These are phyloP conservation scores for Ptiloglossa arizonensis DNA, from an alignment of 1,140 invertebrate species.

Conservation along the genomic window DNA sequence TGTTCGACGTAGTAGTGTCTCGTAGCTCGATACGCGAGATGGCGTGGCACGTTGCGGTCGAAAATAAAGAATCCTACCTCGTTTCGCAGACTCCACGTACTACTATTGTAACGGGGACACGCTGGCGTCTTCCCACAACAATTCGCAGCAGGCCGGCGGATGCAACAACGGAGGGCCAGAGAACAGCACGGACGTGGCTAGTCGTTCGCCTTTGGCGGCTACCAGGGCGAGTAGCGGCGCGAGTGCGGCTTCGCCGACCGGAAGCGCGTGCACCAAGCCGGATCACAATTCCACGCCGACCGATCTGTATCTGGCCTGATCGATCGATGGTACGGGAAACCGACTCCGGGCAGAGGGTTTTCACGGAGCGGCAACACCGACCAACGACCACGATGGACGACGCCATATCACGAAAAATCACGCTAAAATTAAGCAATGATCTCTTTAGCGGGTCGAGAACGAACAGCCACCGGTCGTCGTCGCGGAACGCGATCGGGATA, in stretches of 20 bases:
- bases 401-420: conserved; percentile 78
- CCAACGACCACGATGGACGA: conserved; percentile 71
- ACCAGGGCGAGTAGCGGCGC: conserved; percentile 87
- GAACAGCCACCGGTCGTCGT: neutral
- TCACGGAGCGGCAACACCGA: conserved; percentile 5
- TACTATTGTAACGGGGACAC: conserved; percentile 86
- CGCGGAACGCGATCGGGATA: neutral
- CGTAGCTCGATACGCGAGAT: neutral
- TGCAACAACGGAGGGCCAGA: conserved; percentile 76
- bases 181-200: conserved; percentile 79
- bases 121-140: conserved; percentile 81
- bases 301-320: conserved; percentile 80
- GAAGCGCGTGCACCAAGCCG: conserved; percentile 86
- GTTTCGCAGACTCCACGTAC: conserved; percentile 84
- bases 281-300: conserved; percentile 82
- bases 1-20: too few species aligned
- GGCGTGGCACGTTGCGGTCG: too few species aligned
- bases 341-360: conserved; percentile 23
- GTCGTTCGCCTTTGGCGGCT: conserved; percentile 86
- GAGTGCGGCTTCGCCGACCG: conserved; percentile 87
- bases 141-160: conserved; percentile 72
- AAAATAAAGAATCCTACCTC: conserved; percentile 13
- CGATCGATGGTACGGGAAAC: conserved; percentile 27
- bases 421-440: conserved; percentile 78
- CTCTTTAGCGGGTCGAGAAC: conserved; percentile 62